phyloP scores from a whole-genome alignment of 2,113 vertebrate genomes.

The Onychostruthus taczanowskii region DNA sequence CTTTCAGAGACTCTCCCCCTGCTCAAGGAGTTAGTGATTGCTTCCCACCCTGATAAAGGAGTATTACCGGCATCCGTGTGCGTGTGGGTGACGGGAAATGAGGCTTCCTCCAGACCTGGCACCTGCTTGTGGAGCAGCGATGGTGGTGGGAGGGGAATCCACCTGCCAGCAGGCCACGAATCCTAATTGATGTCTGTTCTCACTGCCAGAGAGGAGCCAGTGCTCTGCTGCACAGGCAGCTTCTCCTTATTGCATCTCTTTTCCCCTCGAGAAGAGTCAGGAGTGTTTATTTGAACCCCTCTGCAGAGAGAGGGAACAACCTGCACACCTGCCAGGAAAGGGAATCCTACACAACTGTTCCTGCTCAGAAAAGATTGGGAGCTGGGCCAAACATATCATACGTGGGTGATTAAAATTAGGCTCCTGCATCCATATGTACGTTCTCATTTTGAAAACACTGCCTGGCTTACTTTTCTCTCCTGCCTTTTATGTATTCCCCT shows the following conservation, averaged over 20 bases:
- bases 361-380: constrained; percentile 11
- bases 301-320: constrained; percentile 4
- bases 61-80: background rate
- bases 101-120: constrained; percentile 32
- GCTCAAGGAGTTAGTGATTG: background rate
- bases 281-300: background rate
- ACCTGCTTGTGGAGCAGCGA: background rate
- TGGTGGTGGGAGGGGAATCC: background rate
- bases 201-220: background rate
- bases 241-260: background rate
- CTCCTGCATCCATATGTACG: background rate
- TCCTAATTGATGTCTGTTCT: background rate
- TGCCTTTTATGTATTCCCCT: constrained; percentile 24
- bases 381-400: constrained; percentile 26
- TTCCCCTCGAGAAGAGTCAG: background rate
- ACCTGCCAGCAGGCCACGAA: background rate
- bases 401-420: constrained; percentile 53
- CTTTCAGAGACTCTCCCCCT: background rate
- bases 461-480: background rate
- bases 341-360: constrained; percentile 59
- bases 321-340: constrained; percentile 57
- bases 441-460: constrained; percentile 26
- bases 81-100: background rate
- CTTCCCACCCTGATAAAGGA: background rate
- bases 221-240: background rate